phyloP scores from a whole-genome alignment of 1,140 invertebrate genomes.

The Brachionus asplanchnoidis region DNA sequence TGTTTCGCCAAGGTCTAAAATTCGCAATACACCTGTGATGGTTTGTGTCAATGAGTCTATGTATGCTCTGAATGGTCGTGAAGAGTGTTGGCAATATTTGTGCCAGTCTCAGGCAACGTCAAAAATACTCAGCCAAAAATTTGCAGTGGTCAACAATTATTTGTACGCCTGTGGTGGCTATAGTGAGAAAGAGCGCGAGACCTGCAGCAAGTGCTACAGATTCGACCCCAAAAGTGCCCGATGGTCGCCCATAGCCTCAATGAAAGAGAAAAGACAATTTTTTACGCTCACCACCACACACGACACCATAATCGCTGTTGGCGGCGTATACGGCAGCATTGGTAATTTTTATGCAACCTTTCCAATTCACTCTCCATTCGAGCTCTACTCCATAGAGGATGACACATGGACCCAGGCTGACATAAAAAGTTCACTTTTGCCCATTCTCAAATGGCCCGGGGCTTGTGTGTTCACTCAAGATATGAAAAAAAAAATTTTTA shows the following conservation, averaged over 20 bases:
- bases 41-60: slow-evolving; percentile 40
- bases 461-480: not conserved
- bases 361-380: slow-evolving; percentile 12
- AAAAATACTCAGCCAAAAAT: slow-evolving; percentile 35
- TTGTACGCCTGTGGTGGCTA: slow-evolving; percentile 56
- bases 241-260: slow-evolving; percentile 55
- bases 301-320: slow-evolving; percentile 31
- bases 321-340: slow-evolving; percentile 30
- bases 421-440: not conserved
- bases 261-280: slow-evolving; percentile 55
- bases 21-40: slow-evolving; percentile 21
- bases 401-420: not conserved
- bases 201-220: slow-evolving; percentile 54
- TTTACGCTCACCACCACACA: slow-evolving; percentile 49
- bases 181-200: slow-evolving; percentile 54
- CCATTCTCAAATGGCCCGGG: slow-evolving; percentile 41
- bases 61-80: slow-evolving; percentile 27
- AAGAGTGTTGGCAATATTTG: slow-evolving; percentile 41
- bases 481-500: not conserved
- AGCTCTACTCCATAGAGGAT: slow-evolving; percentile 19
- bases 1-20: not conserved
- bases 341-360: slow-evolving; percentile 42
- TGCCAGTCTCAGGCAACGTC: slow-evolving; percentile 21
- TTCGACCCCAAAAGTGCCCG: slow-evolving; percentile 55
- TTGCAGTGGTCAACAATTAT: slow-evolving; percentile 54